Percentiles rank a stretch among this genome's conserved stretches.
Conservation (phyloP, 2,888 invertebrate species). For the Gibbula magus region DNA sequence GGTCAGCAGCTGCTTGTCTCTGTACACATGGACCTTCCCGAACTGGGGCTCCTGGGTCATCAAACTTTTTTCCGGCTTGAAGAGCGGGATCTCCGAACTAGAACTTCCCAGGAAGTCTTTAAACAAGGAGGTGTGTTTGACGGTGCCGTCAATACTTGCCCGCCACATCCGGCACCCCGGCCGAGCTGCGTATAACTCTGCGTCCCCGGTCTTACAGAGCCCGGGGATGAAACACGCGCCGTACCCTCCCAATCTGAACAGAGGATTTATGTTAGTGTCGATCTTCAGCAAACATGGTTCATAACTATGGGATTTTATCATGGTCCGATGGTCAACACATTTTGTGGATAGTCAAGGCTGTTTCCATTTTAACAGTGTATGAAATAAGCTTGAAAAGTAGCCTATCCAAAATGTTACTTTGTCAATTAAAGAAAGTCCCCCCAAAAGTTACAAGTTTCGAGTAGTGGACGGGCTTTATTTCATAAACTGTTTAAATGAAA, state of each 20-base stretch:
- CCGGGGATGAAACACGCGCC: slow-evolving; percentile 80
- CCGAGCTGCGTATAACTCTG: slow-evolving; percentile 84
- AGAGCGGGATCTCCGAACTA: slow-evolving; percentile 50
- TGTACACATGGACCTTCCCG: slow-evolving; percentile 81
- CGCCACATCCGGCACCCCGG: slow-evolving; percentile 91
- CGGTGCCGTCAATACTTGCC: slow-evolving; percentile 84
- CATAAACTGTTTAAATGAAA: no score
- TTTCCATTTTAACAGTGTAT: no score
- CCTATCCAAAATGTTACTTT: no score
- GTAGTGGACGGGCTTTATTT: no score
- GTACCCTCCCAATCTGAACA: slow-evolving; percentile 80
- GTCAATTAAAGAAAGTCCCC: no score
- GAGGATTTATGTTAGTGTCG: background rate
- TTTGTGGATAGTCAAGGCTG: no score
- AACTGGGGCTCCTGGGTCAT: slow-evolving; percentile 77
- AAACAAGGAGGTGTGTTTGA: slow-evolving; percentile 89
- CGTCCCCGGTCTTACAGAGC: slow-evolving; percentile 76
- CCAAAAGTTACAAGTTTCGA: no score
- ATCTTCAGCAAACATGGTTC: no score
- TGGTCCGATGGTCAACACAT: no score
- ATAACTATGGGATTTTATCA: no score
- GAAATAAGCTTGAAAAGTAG: no score
- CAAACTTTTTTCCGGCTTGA: slow-evolving; percentile 31
- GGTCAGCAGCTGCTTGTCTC: slow-evolving; percentile 84
- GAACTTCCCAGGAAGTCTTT: slow-evolving; percentile 78